A percentile compares a stretch with the other conserved stretches of the same genome.
Evolutionary conservation across 2,888 invertebrate genomes (phyloP).

Genomic region (Lepidocyrtoides sp.): DNA sequence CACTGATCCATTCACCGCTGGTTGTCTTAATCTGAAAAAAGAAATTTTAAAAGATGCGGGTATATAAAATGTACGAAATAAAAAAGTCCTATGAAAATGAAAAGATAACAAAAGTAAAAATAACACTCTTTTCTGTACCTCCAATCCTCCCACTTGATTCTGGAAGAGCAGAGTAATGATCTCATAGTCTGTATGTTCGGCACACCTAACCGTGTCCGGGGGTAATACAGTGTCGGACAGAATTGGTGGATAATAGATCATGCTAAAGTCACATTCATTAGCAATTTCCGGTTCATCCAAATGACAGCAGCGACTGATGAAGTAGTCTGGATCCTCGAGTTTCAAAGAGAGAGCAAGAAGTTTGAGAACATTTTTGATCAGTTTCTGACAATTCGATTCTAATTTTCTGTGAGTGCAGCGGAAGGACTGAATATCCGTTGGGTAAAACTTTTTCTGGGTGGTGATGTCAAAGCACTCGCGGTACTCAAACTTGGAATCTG

Average conservation of each 20-base stretch:
- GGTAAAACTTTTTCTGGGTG: constrained; percentile 89
- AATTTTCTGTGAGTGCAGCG: constrained; percentile 90
- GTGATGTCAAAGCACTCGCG: constrained; percentile 91
- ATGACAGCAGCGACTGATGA: constrained; percentile 90
- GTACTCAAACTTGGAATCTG: constrained; percentile 88
- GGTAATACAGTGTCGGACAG: constrained; percentile 85
- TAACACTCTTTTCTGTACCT: constrained; percentile 88
- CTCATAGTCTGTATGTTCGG: constrained; percentile 91
- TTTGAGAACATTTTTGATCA: constrained; percentile 90
- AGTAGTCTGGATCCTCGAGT: constrained; percentile 87
- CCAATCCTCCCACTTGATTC: constrained; percentile 92
- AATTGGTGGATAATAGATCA: constrained; percentile 91
- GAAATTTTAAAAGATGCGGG: constrained; percentile 76
- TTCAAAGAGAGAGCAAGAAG: constrained; percentile 76
- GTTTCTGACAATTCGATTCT: constrained; percentile 90
- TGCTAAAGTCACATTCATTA: constrained; percentile 89
- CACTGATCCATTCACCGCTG: constrained; percentile 91
- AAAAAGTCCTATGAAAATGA: neutral
- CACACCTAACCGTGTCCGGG: constrained; percentile 89
- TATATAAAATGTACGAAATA: neutral
- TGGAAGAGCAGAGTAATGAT: constrained; percentile 91
- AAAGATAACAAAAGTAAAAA: no score
- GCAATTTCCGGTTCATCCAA: constrained; percentile 89
- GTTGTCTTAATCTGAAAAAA: constrained; percentile 89
- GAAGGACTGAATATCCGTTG: constrained; percentile 90